A percentile compares a stretch with the other conserved stretches of the same genome.
phyloP scores from a whole-genome alignment of 2,888 invertebrate genomes.

The Macrosoma leucophasiata region DNA sequence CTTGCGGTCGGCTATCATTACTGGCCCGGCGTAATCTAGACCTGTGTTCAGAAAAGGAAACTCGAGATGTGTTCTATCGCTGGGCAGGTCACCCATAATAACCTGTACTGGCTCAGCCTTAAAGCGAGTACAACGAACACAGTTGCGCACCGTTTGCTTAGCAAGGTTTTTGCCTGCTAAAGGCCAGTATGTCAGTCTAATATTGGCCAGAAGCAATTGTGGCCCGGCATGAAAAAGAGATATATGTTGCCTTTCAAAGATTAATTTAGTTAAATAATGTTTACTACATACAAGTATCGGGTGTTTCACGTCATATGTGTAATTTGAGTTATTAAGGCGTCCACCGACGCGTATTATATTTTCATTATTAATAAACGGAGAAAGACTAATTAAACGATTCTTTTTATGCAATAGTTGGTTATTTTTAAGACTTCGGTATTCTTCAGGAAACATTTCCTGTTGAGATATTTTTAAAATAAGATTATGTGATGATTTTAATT shows the following conservation, averaged over 20 bases:
- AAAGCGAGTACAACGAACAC: conserved; percentile 17
- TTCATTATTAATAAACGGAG: conserved; percentile 8
- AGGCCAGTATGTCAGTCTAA: conserved; percentile 18
- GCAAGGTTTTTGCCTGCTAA: conserved; percentile 14
- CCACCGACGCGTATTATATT: conserved; percentile 13
- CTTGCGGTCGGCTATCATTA: conserved; percentile 22
- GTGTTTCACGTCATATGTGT: conserved; percentile 14
- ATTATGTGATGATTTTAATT: conserved; percentile 11
- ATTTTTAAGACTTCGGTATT: conserved; percentile 6
- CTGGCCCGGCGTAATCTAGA: conserved; percentile 25
- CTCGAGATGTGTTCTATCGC: conserved; percentile 18
- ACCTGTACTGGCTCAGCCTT: conserved; percentile 14
- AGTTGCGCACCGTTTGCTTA: conserved; percentile 11
- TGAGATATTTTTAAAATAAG: conserved; percentile 10
- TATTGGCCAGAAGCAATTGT: conserved; percentile 15
- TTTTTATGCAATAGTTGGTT: conserved; percentile 9
- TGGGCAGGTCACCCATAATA: conserved; percentile 24
- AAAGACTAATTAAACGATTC: conserved; percentile 9
- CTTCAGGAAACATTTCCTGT: conserved; percentile 11
- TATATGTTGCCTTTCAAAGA: conserved; percentile 14
- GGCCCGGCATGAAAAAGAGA: conserved; percentile 18
- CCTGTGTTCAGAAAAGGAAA: conserved; percentile 21
- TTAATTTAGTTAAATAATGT: conserved; percentile 18
- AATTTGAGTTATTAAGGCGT: conserved; percentile 15
- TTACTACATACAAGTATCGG: conserved; percentile 13